Conservation (phyloP, 2,113 vertebrate species). For the Chiloscyllium plagiosum region DNA sequence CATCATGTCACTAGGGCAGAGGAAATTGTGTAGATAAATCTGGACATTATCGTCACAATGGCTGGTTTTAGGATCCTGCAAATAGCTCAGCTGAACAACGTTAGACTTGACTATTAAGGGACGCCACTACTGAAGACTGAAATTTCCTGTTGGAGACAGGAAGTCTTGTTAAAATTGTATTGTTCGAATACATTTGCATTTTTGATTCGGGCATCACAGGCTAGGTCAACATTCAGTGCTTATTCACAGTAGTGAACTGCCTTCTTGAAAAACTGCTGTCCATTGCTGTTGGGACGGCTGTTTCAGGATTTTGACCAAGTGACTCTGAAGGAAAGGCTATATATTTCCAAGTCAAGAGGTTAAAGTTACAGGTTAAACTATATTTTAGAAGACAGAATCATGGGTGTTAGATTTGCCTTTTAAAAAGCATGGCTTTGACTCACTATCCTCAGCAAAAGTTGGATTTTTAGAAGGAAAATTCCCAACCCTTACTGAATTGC, state of each 20-base stretch:
- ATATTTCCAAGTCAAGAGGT: no score
- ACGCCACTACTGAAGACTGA: background rate
- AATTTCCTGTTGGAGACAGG: background rate
- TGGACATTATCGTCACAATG: background rate
- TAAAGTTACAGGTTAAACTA: background rate
- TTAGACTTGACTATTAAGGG: background rate
- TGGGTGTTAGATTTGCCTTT: background rate
- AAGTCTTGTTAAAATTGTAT: background rate
- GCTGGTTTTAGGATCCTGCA: background rate
- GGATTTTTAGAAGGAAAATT: background rate
- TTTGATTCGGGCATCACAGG: no score
- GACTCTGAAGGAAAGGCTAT: no score
- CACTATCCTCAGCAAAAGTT: background rate
- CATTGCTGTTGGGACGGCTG: no score
- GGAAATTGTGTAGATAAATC: background rate
- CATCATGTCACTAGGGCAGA: background rate
- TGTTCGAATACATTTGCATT: background rate
- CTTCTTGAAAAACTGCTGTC: no score
- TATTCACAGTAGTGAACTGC: no score
- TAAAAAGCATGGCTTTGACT: background rate
- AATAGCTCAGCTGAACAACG: background rate
- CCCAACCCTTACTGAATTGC: background rate
- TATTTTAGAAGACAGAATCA: background rate
- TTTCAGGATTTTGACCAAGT: no score
- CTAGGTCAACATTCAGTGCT: no score